Conservation (phyloP, 1,140 invertebrate species). For the Formica selysi region DNA sequence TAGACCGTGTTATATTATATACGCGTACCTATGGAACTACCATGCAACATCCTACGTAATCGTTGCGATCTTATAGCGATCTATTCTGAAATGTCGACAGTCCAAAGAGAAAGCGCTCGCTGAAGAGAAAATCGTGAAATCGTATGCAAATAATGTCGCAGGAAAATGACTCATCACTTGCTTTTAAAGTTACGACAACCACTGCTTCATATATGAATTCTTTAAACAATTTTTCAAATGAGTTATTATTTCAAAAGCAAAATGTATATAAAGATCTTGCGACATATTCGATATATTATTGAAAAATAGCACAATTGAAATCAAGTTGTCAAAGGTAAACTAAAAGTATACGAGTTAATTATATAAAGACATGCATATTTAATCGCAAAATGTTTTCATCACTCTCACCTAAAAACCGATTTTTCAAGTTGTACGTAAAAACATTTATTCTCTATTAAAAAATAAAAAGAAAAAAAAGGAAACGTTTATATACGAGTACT, state of each 20-base stretch:
- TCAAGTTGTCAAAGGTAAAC: background rate
- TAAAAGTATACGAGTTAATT: background rate
- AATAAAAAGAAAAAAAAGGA: background rate
- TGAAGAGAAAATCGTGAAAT: constrained; percentile 22
- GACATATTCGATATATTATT: background rate
- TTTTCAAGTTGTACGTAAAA: background rate
- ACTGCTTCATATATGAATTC: background rate
- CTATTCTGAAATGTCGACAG: constrained; percentile 50
- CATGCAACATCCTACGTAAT: constrained; percentile 69
- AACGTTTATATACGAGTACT: background rate
- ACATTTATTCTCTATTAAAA: background rate
- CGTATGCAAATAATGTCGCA: background rate
- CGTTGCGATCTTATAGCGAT: constrained; percentile 58
- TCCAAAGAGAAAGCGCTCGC: constrained; percentile 12
- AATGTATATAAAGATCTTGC: background rate
- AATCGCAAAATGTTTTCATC: constrained; percentile 13
- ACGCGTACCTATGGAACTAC: constrained; percentile 67
- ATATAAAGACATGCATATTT: background rate
- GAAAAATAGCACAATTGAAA: background rate
- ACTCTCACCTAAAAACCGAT: background rate
- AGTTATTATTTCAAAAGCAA: background rate
- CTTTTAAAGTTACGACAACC: background rate
- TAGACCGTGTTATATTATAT: constrained; percentile 74
- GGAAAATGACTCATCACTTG: background rate
- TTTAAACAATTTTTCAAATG: background rate